Evolutionary conservation across 2,888 invertebrate species (phyloP), one percentile per base, ranked within the genome.

Genomic region (Lampropteryx suffumata): DNA sequence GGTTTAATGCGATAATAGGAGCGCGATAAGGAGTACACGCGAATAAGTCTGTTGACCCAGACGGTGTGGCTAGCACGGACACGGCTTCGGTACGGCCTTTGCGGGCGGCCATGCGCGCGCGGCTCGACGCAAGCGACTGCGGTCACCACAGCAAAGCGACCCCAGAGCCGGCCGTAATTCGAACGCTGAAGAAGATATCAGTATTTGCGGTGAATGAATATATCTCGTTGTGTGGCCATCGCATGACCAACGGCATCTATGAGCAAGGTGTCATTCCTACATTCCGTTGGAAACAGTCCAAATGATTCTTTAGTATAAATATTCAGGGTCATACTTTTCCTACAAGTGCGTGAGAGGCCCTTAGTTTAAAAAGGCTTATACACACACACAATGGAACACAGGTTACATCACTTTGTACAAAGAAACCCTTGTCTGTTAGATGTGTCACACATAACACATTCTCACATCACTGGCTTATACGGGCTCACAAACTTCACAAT

Each of bases 1-100:
- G 80, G 83, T 82, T 83, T 89, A 87, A 82, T 76, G 82, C 87
- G 90, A 90, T 89, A 90, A 89, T 82, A 69, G 76, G 78, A 79
- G 71, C 77, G 76, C 85, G 90, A 90, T 89, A 90, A 89, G 84
- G 77, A 73, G 70, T 75, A 84, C 84, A 86, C 86, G 89, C 84
- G 82, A 88, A 87, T 83, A 82, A 79, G 85, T 83, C 75, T 89
- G 76, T 76, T 86, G 86, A 88, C 84, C 85, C 82, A 86, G 80
- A 79, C 83, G 72, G 60, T 67, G 71, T 59, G 69, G 76, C 79
- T 61, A 69, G 76, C 79, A 77, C 76, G 70, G 34, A 71, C 79
- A 82, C 75, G 88, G 89, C 88, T 87, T 87, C 85, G 67, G 69
- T 66, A 62, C 74, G 85, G 78, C 83, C 81, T 62, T 57, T 46